Conservation (phyloP, 2,888 invertebrate species). For the Harpalus rufipes region DNA sequence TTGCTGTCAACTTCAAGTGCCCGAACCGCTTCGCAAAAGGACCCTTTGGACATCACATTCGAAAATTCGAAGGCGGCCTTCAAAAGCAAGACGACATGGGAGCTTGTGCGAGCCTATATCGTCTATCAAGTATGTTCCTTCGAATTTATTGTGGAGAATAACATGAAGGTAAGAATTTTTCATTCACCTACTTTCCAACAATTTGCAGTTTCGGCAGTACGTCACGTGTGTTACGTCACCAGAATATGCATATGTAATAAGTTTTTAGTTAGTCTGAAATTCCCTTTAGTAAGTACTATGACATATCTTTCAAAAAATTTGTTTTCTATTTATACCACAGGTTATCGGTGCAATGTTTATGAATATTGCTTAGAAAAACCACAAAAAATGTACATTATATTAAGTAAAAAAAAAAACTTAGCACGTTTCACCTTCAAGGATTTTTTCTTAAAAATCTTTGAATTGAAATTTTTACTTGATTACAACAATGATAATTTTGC, state of each 20-base stretch:
- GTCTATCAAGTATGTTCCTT: slow-evolving; percentile 95
- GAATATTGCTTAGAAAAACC: not conserved
- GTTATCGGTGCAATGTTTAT: not conserved
- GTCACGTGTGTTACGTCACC: slow-evolving; percentile 23
- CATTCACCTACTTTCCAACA: not conserved
- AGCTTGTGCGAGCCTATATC: slow-evolving; percentile 92
- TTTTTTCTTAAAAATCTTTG: not conserved
- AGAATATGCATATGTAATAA: not conserved
- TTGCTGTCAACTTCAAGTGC: slow-evolving; percentile 72
- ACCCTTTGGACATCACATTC: slow-evolving; percentile 91
- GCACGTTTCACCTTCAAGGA: slow-evolving; percentile 24
- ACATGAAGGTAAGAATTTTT: slow-evolving; percentile 87
- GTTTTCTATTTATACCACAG: not conserved
- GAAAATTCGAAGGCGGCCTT: slow-evolving; percentile 94
- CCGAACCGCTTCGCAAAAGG: slow-evolving; percentile 75
- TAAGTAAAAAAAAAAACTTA: not conserved
- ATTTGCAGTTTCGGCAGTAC: not conserved
- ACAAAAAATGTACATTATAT: not conserved
- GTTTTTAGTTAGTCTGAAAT: not conserved
- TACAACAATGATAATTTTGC: slow-evolving; percentile 6
- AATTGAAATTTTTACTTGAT: not conserved
- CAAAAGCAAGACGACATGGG: slow-evolving; percentile 96
- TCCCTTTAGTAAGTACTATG: not conserved
- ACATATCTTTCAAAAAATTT: not conserved
- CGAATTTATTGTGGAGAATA: slow-evolving; percentile 93